Evolutionary conservation across 2,797 vertebrate species (phyloP).

Genomic region (Scyliorhinus canicula): DNA sequence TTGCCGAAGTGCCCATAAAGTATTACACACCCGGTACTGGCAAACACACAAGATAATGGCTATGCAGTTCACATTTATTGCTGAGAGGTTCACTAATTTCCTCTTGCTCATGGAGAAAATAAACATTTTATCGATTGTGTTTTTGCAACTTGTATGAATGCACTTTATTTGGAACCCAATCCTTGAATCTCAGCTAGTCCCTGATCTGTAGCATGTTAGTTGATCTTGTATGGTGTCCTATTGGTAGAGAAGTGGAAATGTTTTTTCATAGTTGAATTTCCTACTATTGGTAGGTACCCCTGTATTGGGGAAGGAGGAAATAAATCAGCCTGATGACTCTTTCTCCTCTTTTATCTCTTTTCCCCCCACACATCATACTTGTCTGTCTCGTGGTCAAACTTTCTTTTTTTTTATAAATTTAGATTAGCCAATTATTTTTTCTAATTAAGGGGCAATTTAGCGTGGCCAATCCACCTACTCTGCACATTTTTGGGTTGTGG

Average conservation of each 20-base stretch:
- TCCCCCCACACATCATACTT: neutral
- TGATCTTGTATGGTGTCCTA: neutral
- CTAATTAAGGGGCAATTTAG: no score
- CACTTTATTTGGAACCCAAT: neutral
- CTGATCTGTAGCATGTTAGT: neutral
- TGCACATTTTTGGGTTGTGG: no score
- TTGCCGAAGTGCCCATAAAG: neutral
- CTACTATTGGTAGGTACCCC: neutral
- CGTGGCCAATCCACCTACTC: no score
- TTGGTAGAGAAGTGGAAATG: neutral
- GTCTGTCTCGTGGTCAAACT: neutral
- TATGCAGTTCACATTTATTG: neutral
- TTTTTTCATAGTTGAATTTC: neutral
- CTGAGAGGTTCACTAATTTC: neutral
- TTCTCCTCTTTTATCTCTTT: no score
- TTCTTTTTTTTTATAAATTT: no score
- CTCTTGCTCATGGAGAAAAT: neutral
- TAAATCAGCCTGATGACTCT: neutral
- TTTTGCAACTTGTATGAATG: neutral
- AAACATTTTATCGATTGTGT: neutral
- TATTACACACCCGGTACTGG: neutral
- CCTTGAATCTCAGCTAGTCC: neutral
- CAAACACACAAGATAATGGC: neutral
- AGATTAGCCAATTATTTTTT: no score
- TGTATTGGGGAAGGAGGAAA: neutral